Base-by-base conservation (phyloP, 2,797 vertebrate genomes). In the Naso thynnoides region DNA sequence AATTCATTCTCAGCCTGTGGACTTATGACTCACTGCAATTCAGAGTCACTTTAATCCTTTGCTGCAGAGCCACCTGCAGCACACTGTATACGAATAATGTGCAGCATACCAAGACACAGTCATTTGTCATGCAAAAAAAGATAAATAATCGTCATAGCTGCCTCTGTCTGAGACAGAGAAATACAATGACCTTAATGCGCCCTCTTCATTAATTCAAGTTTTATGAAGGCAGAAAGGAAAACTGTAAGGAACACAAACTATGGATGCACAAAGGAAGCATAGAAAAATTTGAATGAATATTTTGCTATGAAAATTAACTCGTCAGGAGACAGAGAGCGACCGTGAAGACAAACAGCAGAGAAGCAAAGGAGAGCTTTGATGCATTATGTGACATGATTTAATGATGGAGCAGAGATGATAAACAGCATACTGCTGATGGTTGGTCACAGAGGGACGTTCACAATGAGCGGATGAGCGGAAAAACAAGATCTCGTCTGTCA, bases 391-490 rank as follows among this genome's bases (percentile, higher is more conserved):
- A 73, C 53, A 13, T 26, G 36, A 75, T 79, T 83, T 81, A 81
- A 87, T 74, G 65, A 82, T 52, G 0, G 6, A 41, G 67, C 66
- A 66, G 60, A 70, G 24, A 78, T 79, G 65, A 86, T 36, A 73
- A 83, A 79, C 70, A 70, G 70, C 57, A 65, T 27, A 4, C 15
- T 42, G 64, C 66, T 64, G 39, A 76, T 27, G 47, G 42, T n/a
- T 38, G 59, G 73, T 74, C 69, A 69, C 65, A 47, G 54, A 69
- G 38, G 44, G 57, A 29, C 8, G 1, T 58, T 78, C 31, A 21
- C 36, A 78, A 68, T 21, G 18, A 66, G 33, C 64, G 24, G 55
- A 60, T 57, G 42, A 44, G 45, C 45, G 31, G 44, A 41, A 61
- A 70, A 71, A 65, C 45, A 48, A 31, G 24, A 69, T 49, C 44